Percentiles rank a stretch among this genome's conserved stretches.
Conservation (phyloP, 92 coral and sea anemone species). For the Porites rus region DNA sequence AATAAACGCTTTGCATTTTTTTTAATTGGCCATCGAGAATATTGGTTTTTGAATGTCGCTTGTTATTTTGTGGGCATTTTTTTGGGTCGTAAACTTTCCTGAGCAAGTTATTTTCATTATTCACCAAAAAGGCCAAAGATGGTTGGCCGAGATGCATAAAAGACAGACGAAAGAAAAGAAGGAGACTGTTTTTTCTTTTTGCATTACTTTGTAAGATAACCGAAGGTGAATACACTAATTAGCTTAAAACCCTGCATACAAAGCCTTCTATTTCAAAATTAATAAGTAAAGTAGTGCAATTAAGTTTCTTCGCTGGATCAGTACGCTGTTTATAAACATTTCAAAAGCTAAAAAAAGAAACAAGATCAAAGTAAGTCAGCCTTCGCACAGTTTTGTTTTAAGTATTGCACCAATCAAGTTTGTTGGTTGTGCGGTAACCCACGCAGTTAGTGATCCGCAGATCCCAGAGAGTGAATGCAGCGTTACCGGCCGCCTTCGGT, state of each 20-base stretch:
- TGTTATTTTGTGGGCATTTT: no score
- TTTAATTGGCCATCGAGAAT: no score
- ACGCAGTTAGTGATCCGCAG: slow-evolving; percentile 5
- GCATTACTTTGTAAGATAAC: no score
- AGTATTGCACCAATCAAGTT: slow-evolving; percentile 10
- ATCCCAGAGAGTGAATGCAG: background rate
- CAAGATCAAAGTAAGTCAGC: background rate
- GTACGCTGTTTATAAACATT: background rate
- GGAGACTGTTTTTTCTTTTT: no score
- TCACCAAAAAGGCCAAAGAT: no score
- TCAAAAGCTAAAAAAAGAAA: background rate
- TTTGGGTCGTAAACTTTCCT: no score
- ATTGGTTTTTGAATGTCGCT: no score
- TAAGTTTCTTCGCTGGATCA: background rate
- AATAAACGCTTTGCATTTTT: no score
- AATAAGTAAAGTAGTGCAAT: background rate
- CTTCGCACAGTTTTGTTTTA: background rate
- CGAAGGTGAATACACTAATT: background rate
- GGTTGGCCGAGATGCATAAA: no score
- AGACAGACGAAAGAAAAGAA: no score
- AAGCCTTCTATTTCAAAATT: background rate
- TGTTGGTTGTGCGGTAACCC: background rate
- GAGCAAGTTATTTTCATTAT: no score
- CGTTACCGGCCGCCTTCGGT: background rate
- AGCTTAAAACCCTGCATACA: background rate